phyloP scores from a whole-genome alignment of 1,140 invertebrate species.

The Drosophila mojavensis region DNA sequence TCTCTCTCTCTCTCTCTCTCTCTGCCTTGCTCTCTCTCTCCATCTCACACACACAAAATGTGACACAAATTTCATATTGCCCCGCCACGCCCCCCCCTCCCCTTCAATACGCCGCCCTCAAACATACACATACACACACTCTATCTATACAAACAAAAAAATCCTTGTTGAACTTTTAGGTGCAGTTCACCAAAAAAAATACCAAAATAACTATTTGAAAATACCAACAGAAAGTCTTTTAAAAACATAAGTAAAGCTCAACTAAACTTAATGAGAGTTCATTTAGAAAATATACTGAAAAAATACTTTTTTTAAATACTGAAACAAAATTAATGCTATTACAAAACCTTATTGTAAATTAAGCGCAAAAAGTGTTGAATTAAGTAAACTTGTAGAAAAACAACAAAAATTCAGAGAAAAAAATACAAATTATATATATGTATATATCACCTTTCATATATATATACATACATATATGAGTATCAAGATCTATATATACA shows the following conservation, averaged over 20 bases:
- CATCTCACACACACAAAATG: constrained; percentile 13
- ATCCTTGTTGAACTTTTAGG: constrained; percentile 75
- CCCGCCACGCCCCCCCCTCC: constrained; percentile 15
- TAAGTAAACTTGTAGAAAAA: constrained; percentile 70
- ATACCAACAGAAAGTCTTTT: constrained; percentile 35
- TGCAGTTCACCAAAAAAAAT: constrained; percentile 54
- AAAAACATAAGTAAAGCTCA: constrained; percentile 44
- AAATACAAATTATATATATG: constrained; percentile 23
- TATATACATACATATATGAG: background rate
- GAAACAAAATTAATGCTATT: constrained; percentile 60
- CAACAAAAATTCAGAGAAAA: constrained; percentile 61
- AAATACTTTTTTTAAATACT: constrained; percentile 3
- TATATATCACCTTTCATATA: background rate
- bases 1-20: constrained; percentile 37
- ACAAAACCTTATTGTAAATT: constrained; percentile 83
- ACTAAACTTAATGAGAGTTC: constrained; percentile 46
- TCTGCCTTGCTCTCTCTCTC: constrained; percentile 10
- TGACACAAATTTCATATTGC: constrained; percentile 77
- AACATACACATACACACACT: background rate
- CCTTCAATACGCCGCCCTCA: background rate
- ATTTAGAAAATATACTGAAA: constrained; percentile 14
- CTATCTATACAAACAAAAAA: constrained; percentile 19
- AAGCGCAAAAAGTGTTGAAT: constrained; percentile 66
- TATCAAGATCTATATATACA: constrained; percentile 26
- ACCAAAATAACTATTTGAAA: constrained; percentile 35